Evolutionary conservation across 2,888 invertebrate species (phyloP).

Genomic region (Perithous albicinctus): DNA sequence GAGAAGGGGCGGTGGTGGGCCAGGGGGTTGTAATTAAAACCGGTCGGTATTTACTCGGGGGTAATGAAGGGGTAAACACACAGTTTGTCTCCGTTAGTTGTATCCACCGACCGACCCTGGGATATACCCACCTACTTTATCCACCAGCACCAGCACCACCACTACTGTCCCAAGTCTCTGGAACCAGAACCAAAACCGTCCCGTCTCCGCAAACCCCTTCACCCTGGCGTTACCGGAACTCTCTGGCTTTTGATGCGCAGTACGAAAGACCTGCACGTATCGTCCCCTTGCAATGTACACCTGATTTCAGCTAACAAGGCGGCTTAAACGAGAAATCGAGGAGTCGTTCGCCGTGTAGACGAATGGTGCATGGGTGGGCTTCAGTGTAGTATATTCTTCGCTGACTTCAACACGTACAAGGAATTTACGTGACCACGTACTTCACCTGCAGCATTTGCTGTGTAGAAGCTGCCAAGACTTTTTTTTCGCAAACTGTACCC

Average conservation of each 20-base stretch:
- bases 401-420: conserved; percentile 21
- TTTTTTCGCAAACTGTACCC: background rate
- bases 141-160: conserved; percentile 56
- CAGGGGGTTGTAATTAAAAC: conserved; percentile 83
- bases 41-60: conserved; percentile 82
- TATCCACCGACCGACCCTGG: conserved; percentile 73
- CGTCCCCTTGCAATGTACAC: conserved; percentile 44
- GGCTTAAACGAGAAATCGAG: conserved; percentile 56
- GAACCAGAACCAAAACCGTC: conserved; percentile 17
- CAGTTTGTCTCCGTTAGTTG: conserved; percentile 83
- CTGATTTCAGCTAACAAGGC: conserved; percentile 62
- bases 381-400: conserved; percentile 34
- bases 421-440: conserved; percentile 47
- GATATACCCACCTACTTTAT: conserved; percentile 69
- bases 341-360: conserved; percentile 30
- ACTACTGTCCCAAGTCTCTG: background rate
- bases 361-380: conserved; percentile 15
- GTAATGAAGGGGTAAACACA: conserved; percentile 83
- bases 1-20: conserved; percentile 35
- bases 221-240: conserved; percentile 8
- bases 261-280: conserved; percentile 41
- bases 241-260: conserved; percentile 2
- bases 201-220: conserved; percentile 5
- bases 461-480: background rate
- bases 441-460: conserved; percentile 6